phyloP scores from a whole-genome alignment of 2,113 vertebrate species.

The Sus scrofa region DNA sequence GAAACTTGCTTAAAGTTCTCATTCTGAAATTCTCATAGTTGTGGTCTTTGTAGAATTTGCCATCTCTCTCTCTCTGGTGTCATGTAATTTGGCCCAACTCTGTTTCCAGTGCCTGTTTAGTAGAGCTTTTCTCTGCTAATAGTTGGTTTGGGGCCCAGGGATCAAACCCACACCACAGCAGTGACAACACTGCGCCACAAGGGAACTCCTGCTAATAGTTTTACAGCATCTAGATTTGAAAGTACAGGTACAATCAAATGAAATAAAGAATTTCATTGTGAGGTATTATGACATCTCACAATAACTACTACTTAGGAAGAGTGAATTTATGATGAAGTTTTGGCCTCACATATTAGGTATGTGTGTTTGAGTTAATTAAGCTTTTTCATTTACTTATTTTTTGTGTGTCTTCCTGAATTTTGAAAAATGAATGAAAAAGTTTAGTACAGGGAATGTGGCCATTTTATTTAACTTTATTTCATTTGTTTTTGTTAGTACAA shows the following conservation, averaged over 20 bases:
- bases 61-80: not conserved
- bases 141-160: not conserved
- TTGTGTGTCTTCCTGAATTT: not conserved
- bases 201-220: not conserved
- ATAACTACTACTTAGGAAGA: not conserved
- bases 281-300: not conserved
- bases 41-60: not conserved
- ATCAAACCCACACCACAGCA: too few species aligned
- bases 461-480: constrained; percentile 10
- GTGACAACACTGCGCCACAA: not conserved
- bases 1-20: not conserved
- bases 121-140: too few species aligned
- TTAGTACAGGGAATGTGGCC: not conserved
- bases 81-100: not conserved
- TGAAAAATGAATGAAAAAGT: not conserved
- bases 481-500: not conserved
- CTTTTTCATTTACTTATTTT: not conserved
- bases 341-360: not conserved
- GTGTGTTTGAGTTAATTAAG: constrained; percentile 12
- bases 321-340: not conserved
- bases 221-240: not conserved
- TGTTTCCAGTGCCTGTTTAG: too few species aligned
- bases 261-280: not conserved
- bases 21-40: constrained; percentile 10
- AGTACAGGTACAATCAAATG: not conserved